These are phyloP conservation scores for Homalodisca vitripennis DNA, from an alignment of 1,140 invertebrate genomes.

Conservation along the genomic window DNA sequence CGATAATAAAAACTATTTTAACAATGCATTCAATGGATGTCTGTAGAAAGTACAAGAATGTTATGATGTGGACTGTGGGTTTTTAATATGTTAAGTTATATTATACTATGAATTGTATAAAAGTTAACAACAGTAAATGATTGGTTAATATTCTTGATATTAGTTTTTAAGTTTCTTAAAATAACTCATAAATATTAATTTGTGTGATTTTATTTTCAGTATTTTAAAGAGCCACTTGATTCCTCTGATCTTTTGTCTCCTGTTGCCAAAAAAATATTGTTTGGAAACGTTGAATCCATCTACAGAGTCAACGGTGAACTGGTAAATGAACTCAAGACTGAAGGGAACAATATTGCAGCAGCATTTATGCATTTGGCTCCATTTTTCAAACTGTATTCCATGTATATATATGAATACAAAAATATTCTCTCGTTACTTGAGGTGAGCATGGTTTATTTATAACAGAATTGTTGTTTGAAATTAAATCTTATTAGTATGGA, in stretches of 20 bases:
- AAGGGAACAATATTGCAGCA: slow-evolving; percentile 59
- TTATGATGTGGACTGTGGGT: too few species aligned
- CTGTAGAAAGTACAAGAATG: too few species aligned
- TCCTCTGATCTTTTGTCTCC: slow-evolving; percentile 59
- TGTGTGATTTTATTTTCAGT: slow-evolving; percentile 50
- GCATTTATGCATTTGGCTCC: slow-evolving; percentile 71
- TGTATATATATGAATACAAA: slow-evolving; percentile 74
- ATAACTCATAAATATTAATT: too few species aligned
- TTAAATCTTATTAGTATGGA: background rate
- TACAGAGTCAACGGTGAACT: slow-evolving; percentile 69
- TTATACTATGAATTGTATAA: too few species aligned
- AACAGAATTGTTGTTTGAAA: background rate
- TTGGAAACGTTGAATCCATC: slow-evolving; percentile 71
- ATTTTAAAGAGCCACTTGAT: slow-evolving; percentile 64
- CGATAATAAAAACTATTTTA: too few species aligned
- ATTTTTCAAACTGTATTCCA: slow-evolving; percentile 75
- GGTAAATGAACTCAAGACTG: slow-evolving; percentile 59
- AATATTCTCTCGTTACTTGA: slow-evolving; percentile 45
- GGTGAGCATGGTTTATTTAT: too few species aligned
- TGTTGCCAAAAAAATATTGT: slow-evolving; percentile 57
- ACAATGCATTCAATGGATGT: too few species aligned
- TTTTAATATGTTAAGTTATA: too few species aligned
- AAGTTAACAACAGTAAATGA: too few species aligned
- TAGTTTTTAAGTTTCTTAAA: too few species aligned
- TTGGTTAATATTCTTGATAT: too few species aligned